phyloP scores from a whole-genome alignment of 2,797 vertebrate species.

The Tragelaphus oryx region DNA sequence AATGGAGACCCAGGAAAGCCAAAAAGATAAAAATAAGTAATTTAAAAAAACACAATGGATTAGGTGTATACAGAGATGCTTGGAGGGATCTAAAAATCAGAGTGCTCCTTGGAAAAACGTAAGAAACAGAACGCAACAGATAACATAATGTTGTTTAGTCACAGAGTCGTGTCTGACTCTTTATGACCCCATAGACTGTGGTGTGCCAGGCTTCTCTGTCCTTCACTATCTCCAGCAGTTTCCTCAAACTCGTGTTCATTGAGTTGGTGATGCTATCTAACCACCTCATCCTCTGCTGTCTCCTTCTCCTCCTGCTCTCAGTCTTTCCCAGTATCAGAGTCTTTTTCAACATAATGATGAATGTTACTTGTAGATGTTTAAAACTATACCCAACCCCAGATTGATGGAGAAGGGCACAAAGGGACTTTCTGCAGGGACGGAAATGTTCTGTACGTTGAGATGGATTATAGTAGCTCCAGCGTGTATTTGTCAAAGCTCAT shows the following conservation, averaged over 20 bases:
- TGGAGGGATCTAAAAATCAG: not conserved
- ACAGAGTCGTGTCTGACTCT: not conserved
- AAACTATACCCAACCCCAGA: not conserved
- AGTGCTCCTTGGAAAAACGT: not conserved
- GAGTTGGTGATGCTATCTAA: not conserved
- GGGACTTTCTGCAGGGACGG: not conserved
- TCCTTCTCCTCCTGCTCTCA: not conserved
- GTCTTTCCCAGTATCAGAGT: not conserved
- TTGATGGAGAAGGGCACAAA: not conserved
- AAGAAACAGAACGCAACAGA: not conserved
- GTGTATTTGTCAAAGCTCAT: not conserved
- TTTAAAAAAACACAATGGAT: not conserved
- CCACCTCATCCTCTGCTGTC: not conserved
- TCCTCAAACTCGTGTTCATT: not conserved
- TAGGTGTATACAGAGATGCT: not conserved
- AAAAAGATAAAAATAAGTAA: not conserved
- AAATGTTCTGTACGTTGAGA: not conserved
- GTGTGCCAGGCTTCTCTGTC: not conserved
- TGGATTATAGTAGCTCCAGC: not conserved
- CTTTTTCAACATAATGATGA: not conserved
- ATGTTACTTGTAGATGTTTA: not conserved
- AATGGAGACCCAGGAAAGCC: not conserved
- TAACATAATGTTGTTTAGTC: not conserved
- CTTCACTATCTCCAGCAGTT: not conserved
- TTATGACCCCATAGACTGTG: not conserved